Evolutionary conservation across 2,113 vertebrate species (phyloP).

Genomic region (Thomomys bottae): DNA sequence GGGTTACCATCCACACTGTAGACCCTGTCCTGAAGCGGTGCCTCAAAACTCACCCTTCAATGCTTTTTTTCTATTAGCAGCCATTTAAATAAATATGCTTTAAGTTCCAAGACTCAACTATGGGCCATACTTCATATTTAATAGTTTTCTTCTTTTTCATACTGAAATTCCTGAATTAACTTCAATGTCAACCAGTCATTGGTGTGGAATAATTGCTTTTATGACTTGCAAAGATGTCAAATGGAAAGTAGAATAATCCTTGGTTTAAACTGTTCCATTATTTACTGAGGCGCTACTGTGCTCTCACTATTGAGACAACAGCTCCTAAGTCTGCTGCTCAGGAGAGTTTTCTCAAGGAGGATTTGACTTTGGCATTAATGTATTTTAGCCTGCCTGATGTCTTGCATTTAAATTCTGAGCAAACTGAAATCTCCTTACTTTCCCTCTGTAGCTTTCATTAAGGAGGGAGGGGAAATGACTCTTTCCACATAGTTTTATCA

Average conservation of each 20-base stretch:
- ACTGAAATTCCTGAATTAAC: constrained; percentile 1
- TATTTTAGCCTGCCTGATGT: constrained; percentile 46
- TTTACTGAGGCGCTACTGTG: constrained; percentile 1
- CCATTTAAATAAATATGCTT: constrained; percentile 9
- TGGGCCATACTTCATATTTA: background rate
- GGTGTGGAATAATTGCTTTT: background rate
- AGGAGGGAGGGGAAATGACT: too few species aligned
- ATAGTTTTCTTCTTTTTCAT: background rate
- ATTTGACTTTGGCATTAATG: background rate
- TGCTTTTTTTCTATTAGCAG: background rate
- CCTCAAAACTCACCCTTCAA: background rate
- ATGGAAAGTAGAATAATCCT: background rate
- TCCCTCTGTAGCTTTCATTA: background rate
- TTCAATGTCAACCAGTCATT: background rate
- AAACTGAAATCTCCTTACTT: constrained; percentile 45
- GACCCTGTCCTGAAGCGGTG: background rate
- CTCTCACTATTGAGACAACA: background rate
- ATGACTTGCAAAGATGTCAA: background rate
- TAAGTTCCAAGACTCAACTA: constrained; percentile 1
- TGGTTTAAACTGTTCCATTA: background rate
- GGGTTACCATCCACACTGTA: too few species aligned
- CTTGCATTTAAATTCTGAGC: constrained; percentile 64
- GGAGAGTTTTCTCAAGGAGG: constrained; percentile 30
- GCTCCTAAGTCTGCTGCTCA: background rate
- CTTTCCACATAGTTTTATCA: background rate